Conservation (phyloP, 2,888 invertebrate species). For the Clitarchus hookeri region DNA sequence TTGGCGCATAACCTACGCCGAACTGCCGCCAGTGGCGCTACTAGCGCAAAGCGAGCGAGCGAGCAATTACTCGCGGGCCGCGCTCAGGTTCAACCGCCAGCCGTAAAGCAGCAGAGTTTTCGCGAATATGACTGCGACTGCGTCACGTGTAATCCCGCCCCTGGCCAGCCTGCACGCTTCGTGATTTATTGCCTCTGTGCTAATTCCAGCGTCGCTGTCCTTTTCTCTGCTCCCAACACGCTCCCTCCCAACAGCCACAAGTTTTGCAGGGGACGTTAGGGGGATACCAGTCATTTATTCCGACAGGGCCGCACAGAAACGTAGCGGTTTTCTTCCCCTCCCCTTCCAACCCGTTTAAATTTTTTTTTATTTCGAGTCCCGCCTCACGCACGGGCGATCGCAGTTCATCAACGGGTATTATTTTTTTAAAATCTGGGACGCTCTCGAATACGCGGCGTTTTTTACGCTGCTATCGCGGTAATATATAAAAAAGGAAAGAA, state of each 20-base stretch:
- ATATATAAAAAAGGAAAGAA: neutral
- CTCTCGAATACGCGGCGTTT: neutral
- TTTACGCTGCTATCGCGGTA: neutral
- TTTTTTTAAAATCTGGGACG: neutral
- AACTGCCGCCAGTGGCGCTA: too few relatives aligned
- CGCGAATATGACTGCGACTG: neutral
- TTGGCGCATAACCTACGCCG: too few relatives aligned
- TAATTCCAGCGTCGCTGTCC: neutral
- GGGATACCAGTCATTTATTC: constrained; percentile 7
- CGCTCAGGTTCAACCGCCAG: neutral
- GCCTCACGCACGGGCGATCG: neutral
- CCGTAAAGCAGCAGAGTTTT: neutral
- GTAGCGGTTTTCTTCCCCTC: neutral
- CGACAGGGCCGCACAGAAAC: neutral
- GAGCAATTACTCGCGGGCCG: too few relatives aligned
- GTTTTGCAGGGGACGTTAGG: neutral
- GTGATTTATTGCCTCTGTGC: neutral
- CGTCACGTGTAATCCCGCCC: neutral
- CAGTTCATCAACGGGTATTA: neutral
- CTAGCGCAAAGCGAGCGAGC: too few relatives aligned
- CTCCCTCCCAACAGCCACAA: neutral
- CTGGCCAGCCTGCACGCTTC: neutral
- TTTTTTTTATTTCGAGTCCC: too few relatives aligned
- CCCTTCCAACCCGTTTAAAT: neutral
- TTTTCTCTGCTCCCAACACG: neutral